Base-by-base conservation (phyloP, 2,888 invertebrate species). In the Synanthedon vespiformis region DNA sequence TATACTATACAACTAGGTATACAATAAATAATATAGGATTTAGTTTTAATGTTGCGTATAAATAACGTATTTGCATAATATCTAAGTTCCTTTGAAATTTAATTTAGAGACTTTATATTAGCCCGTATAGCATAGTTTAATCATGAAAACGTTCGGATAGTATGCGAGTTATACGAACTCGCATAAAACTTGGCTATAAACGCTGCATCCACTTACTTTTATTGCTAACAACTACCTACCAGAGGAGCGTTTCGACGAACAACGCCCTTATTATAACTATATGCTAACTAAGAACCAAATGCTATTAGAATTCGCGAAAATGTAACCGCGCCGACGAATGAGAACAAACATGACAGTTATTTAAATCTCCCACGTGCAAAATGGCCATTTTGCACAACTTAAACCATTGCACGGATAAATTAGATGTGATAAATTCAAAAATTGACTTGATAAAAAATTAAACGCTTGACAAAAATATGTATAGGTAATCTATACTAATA, bases 131-230 rank as follows among this genome's bases (percentile, higher is more conserved):
- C 64, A 68, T 68, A 73, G 72, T 78, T 77, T 77, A 77, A 80
- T 79, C 73, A 73, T 72, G 64, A 67, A 62, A 65, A 64, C 59
- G 62, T 14, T 57, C 58, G 68, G 65, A 63, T 67, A 69, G 62
- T 58, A 63, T 60, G 57, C 60, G 65, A 74, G 72, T 80, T 77
- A 72, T 74, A 68, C 69, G 74, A 74, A 77, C 67, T 69, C 70
- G 58, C 74, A 75, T 80, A 77, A 83, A 82, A 72, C 60, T 56
- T 49, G 61, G 58, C 61, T 66, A 65, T 80, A 80, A 82, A 82
- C 74, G 74, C 67, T 62, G 73, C 73, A 74, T 77, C 74, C 74
- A 77, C 78, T 80, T 73, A 75, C 66, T 72, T 80, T 82, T 81
- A 81, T 70, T 72, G 63, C 72, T 57, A 54, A 55, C 58, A 68